Percentiles rank a stretch among this genome's conserved stretches.
Evolutionary conservation across 2,113 vertebrate genomes (phyloP).

Genomic region (Anser brachyrhynchus): DNA sequence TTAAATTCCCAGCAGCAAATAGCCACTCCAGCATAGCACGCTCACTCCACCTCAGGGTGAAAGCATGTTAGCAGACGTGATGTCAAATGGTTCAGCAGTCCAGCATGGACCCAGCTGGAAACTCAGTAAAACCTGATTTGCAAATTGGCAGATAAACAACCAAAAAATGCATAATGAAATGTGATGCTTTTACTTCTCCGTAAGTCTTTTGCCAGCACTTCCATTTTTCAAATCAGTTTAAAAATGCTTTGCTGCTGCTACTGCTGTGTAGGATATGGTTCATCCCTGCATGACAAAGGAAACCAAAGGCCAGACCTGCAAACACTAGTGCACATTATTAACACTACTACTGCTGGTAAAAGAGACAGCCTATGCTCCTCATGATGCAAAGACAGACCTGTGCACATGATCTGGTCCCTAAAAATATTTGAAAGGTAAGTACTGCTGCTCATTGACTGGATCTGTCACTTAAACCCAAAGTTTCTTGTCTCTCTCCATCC

Average conservation of each 20-base stretch:
- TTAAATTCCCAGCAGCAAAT: conserved; percentile 39
- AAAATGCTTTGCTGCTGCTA: neutral
- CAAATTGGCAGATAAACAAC: neutral
- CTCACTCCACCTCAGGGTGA: conserved; percentile 5
- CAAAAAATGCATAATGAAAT: neutral
- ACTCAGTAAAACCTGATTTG: neutral
- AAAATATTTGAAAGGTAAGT: neutral
- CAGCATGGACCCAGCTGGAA: neutral
- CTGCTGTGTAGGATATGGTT: neutral
- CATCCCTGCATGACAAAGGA: neutral
- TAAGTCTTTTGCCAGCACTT: neutral
- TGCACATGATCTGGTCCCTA: neutral
- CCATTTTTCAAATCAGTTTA: neutral
- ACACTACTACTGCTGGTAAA: neutral
- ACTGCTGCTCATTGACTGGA: neutral
- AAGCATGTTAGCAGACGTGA: neutral
- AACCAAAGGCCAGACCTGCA: neutral
- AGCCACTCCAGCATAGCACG: conserved; percentile 1
- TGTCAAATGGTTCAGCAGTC: conserved; percentile 31
- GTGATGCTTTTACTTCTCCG: neutral
- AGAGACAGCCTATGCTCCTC: neutral
- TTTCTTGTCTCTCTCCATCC: neutral
- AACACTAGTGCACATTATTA: neutral
- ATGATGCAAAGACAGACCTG: neutral
- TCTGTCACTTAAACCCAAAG: neutral